A percentile compares a stretch with the other conserved stretches of the same genome.
Evolutionary conservation across 2,888 invertebrate genomes (phyloP).

Genomic region (Drosophila recens): DNA sequence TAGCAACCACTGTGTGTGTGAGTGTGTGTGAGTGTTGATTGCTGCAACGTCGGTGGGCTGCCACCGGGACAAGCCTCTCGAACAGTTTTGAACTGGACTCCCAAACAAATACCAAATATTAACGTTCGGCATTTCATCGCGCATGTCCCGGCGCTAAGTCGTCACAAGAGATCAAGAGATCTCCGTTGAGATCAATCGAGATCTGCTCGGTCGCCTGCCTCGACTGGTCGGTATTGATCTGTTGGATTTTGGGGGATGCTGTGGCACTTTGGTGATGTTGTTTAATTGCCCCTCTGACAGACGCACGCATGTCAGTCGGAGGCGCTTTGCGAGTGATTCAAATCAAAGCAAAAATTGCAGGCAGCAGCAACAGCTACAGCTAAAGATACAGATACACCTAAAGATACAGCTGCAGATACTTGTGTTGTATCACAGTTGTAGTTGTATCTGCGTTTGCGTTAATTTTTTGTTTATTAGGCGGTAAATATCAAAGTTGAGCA

Average conservation of each 20-base stretch:
- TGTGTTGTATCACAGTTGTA: constrained; percentile 27
- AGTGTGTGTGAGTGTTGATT: constrained; percentile 30
- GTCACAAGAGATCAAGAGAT: constrained; percentile 30
- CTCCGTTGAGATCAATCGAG: constrained; percentile 9
- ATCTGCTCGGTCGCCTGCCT: background rate
- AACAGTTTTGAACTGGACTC: constrained; percentile 51
- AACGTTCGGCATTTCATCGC: constrained; percentile 75
- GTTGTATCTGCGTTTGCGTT: constrained; percentile 70
- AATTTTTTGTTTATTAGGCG: constrained; percentile 81
- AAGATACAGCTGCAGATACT: constrained; percentile 36
- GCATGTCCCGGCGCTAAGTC: constrained; percentile 49
- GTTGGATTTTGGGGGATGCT: constrained; percentile 21
- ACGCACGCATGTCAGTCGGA: constrained; percentile 71
- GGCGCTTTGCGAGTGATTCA: constrained; percentile 41
- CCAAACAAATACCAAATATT: constrained; percentile 80
- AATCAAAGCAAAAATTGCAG: constrained; percentile 72
- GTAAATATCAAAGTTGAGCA: constrained; percentile 80
- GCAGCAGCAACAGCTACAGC: constrained; percentile 36
- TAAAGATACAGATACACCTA: constrained; percentile 24
- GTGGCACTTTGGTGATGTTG: constrained; percentile 71
- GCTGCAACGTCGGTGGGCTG: constrained; percentile 69
- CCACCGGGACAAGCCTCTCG: constrained; percentile 42
- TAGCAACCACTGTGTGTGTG: constrained; percentile 30
- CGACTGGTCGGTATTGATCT: constrained; percentile 12
- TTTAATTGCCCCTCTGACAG: constrained; percentile 76